Percentiles rank a stretch among this genome's conserved stretches.
Conservation (phyloP, 2,797 vertebrate species). For the Spinibarbus caldwelli region DNA sequence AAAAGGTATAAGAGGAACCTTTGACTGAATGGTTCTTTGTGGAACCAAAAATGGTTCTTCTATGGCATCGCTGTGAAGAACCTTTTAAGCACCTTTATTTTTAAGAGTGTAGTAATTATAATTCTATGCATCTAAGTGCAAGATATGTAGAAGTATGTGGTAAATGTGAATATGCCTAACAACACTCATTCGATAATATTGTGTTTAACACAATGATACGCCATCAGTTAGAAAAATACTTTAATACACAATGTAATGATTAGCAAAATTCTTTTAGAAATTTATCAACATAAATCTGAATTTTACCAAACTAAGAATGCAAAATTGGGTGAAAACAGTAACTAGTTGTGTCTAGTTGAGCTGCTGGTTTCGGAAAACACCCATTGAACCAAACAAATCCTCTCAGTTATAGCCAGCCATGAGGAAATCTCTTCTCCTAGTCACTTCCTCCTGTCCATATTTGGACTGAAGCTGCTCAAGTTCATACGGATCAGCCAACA, state of each 20-base stretch:
- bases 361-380: background rate
- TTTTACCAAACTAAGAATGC: background rate
- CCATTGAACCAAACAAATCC: background rate
- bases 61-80: no score
- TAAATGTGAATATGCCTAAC: background rate
- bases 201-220: background rate
- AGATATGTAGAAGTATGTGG: background rate
- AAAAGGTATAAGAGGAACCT: no score
- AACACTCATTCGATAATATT: background rate
- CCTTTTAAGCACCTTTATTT: no score
- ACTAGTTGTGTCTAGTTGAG: background rate
- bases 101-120: background rate
- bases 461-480: conserved; percentile 68
- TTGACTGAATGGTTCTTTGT: no score
- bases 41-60: no score
- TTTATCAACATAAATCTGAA: background rate
- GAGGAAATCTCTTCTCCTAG: conserved; percentile 73
- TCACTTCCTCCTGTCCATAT: conserved; percentile 70
- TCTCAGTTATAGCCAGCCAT: conserved; percentile 53
- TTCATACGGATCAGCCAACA: conserved; percentile 52
- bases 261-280: background rate
- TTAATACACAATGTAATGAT: conserved; percentile 4
- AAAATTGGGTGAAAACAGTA: background rate
- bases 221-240: conserved; percentile 27
- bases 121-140: background rate